Conservation (phyloP, 2,797 vertebrate species). For the Lepilemur ruficaudatus region DNA sequence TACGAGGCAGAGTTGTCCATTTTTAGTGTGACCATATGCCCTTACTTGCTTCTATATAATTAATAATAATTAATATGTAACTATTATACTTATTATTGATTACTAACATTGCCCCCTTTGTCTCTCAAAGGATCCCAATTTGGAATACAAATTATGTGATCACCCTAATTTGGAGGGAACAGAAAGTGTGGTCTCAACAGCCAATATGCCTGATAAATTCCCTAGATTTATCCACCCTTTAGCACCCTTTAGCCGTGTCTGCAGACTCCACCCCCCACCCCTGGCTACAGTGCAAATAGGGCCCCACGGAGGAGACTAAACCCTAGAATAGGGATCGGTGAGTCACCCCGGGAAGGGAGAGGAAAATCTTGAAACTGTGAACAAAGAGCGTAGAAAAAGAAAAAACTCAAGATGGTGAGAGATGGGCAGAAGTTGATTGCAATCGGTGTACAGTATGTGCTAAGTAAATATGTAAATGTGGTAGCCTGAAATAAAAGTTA, state of each 20-base stretch:
- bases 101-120: neutral
- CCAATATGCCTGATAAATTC: neutral
- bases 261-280: neutral
- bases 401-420: too few species aligned
- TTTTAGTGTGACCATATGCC: neutral
- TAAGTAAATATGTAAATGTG: neutral
- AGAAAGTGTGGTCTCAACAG: neutral
- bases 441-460: fast-evolving
- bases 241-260: neutral
- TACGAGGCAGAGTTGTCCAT: neutral
- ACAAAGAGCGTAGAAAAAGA: neutral
- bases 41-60: neutral
- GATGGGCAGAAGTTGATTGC: neutral
- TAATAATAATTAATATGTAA: neutral
- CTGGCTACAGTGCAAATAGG: neutral
- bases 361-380: neutral
- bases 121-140: neutral
- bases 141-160: neutral
- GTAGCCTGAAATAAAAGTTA: neutral
- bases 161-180: neutral
- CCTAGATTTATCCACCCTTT: neutral
- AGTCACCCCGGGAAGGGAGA: neutral
- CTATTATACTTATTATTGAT: neutral
- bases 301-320: fast-evolving
- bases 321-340: neutral